Base-by-base conservation (phyloP, 2,113 vertebrate genomes). In the Hipposideros armiger region DNA sequence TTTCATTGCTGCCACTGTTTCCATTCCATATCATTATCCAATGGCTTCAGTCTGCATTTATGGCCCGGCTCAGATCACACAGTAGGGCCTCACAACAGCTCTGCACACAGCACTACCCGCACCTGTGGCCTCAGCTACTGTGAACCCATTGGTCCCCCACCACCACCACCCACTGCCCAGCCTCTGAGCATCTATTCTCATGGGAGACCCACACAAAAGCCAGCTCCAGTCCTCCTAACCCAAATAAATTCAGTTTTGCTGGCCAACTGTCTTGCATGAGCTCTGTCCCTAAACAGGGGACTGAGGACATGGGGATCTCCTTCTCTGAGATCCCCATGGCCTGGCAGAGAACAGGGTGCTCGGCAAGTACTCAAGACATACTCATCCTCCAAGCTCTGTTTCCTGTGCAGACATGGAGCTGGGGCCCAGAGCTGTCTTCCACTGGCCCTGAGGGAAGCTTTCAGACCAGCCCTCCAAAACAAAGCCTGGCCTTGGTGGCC, bases 401-500 rank as follows among this genome's bases (percentile, higher is more conserved):
- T 95, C 52, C 76, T 24, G n/a, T 45, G 36, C 67, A 56, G 47
- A 58, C 14, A 0, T 16, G 36, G n/a, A 69, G 28, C 76, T 82
- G 58, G 32, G 50, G 3, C 60, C 56, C 69, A 45, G 92, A 77
- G 45, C 26, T 67, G 83, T 87, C 54, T 66, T 56, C 80, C 26
- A 7, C 80, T 5, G 76, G 42, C 76, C 92, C 70, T 2, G 0
- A 50, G 73, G 82, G 74, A 40, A 70, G 26, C 47, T n/a, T 87
- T 66, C 67, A 50, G 81, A 92, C n/a, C 62, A 86, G 32, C n/a
- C 42, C 60, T 95, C 66, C 83, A 90, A 40, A 96, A 85, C 96
- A 94, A 91, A 95, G 94, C 90, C 74, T n/a, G 62, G 47, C 58
- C 83, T 36, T 62, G 58, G 73, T 94, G 97, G 94, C 86, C 70